Conservation (phyloP, 2,888 invertebrate genomes). For the Meiosimyza platycephala region DNA sequence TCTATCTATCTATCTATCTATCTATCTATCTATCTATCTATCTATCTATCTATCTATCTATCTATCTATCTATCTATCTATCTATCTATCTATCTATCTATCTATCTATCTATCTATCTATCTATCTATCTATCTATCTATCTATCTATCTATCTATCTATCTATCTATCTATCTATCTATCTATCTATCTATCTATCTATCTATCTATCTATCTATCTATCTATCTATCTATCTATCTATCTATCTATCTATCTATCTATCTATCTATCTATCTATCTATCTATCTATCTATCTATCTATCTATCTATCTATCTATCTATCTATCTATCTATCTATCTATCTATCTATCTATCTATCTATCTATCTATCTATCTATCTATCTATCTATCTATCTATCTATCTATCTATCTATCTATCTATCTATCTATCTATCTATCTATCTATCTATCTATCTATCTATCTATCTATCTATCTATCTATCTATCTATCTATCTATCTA, state of each 20-base stretch:
- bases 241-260: slow-evolving; percentile 20
- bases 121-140: too few relatives aligned
- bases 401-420: slow-evolving; percentile 20
- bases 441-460: slow-evolving; percentile 21
- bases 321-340: slow-evolving; percentile 21
- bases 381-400: slow-evolving; percentile 21
- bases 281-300: slow-evolving; percentile 18
- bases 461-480: slow-evolving; percentile 20
- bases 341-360: slow-evolving; percentile 20
- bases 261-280: slow-evolving; percentile 21
- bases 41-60: slow-evolving; percentile 26
- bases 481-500: slow-evolving; percentile 20
- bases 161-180: slow-evolving; percentile 18
- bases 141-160: slow-evolving; percentile 4
- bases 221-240: slow-evolving; percentile 18
- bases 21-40: slow-evolving; percentile 26
- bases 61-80: slow-evolving; percentile 21
- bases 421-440: slow-evolving; percentile 20
- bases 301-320: slow-evolving; percentile 20
- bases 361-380: slow-evolving; percentile 20
- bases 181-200: slow-evolving; percentile 15
- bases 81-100: too few relatives aligned
- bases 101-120: too few relatives aligned
- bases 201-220: slow-evolving; percentile 17
- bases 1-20: slow-evolving; percentile 22